A percentile compares a stretch with the other conserved stretches of the same genome.
Conservation (phyloP, 2,797 vertebrate genomes). For the Rachycentron canadum region DNA sequence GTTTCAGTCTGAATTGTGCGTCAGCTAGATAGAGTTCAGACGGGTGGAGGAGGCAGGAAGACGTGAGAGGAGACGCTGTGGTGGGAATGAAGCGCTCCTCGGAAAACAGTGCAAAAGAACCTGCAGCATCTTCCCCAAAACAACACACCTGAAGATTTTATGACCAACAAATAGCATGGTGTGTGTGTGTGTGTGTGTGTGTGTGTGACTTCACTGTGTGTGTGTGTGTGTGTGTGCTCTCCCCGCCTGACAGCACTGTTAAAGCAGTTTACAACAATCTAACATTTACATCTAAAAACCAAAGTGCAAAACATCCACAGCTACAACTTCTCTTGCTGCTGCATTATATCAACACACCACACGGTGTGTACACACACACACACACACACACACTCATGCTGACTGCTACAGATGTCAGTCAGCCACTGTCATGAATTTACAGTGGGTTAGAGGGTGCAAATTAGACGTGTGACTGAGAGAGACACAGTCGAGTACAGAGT, state of each 20-base stretch:
- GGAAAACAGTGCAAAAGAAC: background rate
- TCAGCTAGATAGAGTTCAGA: background rate
- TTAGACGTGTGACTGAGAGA: slow-evolving; percentile 33
- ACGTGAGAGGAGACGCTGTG: slow-evolving; percentile 8
- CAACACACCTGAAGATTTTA: background rate
- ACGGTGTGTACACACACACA: background rate
- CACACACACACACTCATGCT: background rate
- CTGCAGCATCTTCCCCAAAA: background rate
- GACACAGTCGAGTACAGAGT: slow-evolving; percentile 27
- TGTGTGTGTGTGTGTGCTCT: too few species aligned
- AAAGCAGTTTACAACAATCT: too few species aligned
- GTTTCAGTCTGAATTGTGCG: background rate
- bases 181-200: too few species aligned
- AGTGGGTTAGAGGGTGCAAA: slow-evolving; percentile 30
- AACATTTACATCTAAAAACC: background rate
- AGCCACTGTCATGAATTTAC: slow-evolving; percentile 23
- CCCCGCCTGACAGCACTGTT: too few species aligned
- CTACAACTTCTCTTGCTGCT: background rate
- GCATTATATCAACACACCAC: background rate
- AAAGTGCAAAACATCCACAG: background rate
- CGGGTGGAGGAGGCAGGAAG: background rate
- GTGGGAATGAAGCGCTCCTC: slow-evolving; percentile 1
- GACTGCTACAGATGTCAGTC: slow-evolving; percentile 14
- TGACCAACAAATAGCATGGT: background rate
- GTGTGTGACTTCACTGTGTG: too few species aligned